A percentile compares a stretch with the other conserved stretches of the same genome.
Evolutionary conservation across 1,140 invertebrate species (phyloP).

Genomic region (Eriosoma lanigerum): DNA sequence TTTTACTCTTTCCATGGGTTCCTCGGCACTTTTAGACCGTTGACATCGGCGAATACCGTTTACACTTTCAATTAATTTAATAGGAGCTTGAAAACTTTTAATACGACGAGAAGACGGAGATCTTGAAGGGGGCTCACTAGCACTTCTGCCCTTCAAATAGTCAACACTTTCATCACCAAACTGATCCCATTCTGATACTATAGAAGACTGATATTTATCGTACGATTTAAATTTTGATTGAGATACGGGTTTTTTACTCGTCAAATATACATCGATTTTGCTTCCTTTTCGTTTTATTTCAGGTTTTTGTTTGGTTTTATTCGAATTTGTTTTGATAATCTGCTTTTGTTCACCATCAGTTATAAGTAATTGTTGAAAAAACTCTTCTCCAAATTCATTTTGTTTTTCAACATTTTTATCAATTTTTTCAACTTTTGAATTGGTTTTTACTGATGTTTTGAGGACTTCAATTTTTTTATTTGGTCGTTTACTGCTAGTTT

Average conservation of each 20-base stretch:
- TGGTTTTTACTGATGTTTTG: conserved; percentile 1
- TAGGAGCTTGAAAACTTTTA: conserved; percentile 59
- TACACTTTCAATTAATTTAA: conserved; percentile 57
- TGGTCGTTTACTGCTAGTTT: conserved; percentile 20
- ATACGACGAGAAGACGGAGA: conserved; percentile 70
- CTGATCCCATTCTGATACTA: conserved; percentile 15
- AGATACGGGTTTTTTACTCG: conserved; percentile 69
- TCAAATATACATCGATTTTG: conserved; percentile 62
- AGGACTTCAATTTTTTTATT: conserved; percentile 27
- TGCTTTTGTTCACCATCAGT: neutral
- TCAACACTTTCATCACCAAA: conserved; percentile 17
- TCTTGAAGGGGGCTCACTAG: conserved; percentile 61
- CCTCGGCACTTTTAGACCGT: conserved; percentile 44
- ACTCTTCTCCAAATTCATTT: conserved; percentile 58
- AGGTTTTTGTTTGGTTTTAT: conserved; percentile 9
- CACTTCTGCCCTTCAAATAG: conserved; percentile 58
- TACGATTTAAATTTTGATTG: conserved; percentile 71
- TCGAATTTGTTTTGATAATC: neutral
- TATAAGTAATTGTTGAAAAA: conserved; percentile 41
- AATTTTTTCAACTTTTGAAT: conserved; percentile 10
- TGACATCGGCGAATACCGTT: conserved; percentile 55
- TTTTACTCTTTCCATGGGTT: conserved; percentile 42
- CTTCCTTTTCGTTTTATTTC: conserved; percentile 2
- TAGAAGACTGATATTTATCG: conserved; percentile 58
- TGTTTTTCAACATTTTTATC: conserved; percentile 62